A percentile compares a stretch with the other conserved stretches of the same genome.
Conservation (phyloP, 2,888 invertebrate genomes). For the Coenonympha arcania region DNA sequence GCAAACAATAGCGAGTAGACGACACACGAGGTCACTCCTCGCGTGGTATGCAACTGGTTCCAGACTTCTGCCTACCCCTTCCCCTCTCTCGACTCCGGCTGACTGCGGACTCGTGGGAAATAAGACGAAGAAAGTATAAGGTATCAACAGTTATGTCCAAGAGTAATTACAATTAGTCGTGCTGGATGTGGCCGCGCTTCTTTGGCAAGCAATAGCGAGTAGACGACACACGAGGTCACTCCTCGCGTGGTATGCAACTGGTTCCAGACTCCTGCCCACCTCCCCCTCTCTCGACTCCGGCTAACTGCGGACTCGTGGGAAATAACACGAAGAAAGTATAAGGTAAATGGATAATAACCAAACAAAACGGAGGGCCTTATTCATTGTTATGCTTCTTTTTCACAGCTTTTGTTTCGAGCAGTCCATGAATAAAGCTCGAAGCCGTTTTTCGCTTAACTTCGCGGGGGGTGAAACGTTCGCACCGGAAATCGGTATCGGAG, state of each 20-base stretch:
- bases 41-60: slow-evolving; percentile 46
- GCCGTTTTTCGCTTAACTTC: slow-evolving; percentile 9
- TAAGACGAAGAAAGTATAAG: slow-evolving; percentile 32
- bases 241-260: slow-evolving; percentile 42
- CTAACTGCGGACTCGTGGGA: slow-evolving; percentile 38
- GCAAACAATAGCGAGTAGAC: slow-evolving; percentile 31
- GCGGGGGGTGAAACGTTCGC: slow-evolving; percentile 34
- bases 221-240: slow-evolving; percentile 31
- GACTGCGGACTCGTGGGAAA: slow-evolving; percentile 40
- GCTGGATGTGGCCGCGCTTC: slow-evolving; percentile 30
- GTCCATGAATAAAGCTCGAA: not conserved
- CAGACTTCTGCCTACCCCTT: slow-evolving; percentile 27
- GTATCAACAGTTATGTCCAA: slow-evolving; percentile 16
- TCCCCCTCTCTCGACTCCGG: slow-evolving; percentile 30
- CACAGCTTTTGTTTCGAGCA: slow-evolving; percentile 10
- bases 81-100: slow-evolving; percentile 29
- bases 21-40: slow-evolving; percentile 31
- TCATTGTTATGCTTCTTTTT: slow-evolving; percentile 15
- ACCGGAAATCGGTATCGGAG: slow-evolving; percentile 46
- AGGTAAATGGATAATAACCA: slow-evolving; percentile 28
- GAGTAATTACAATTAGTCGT: slow-evolving; percentile 29
- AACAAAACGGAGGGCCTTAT: slow-evolving; percentile 15
- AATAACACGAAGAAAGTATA: slow-evolving; percentile 34
- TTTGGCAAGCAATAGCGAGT: slow-evolving; percentile 32
- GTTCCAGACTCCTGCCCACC: slow-evolving; percentile 34